Base-by-base conservation (phyloP, 1,140 invertebrate genomes). In the Drosophila pachea region DNA sequence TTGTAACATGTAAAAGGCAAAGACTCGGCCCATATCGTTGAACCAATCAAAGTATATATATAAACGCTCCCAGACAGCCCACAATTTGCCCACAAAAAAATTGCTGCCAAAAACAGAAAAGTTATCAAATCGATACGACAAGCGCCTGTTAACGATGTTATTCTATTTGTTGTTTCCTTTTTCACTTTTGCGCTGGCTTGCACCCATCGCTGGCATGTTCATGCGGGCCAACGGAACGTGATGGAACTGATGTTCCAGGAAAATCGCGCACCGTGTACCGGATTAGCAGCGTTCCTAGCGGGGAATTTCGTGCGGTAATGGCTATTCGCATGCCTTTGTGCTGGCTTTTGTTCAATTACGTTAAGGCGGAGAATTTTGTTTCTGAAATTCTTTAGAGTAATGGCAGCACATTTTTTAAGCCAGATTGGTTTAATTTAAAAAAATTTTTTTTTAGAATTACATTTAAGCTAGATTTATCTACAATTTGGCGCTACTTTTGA, bases 111-210 rank as follows among this genome's bases (percentile, higher is more conserved):
- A 73, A 61, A 14, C 40, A 43, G 14, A 42, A 43, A n/a, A 61
- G 42, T 82, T 74, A 81, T 81, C 74, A 82, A 68, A 59, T 76
- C 71, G 71, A 82, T 81, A 55, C 60, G 42, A 48, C 50, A 48
- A 68, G 31, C 59, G 65, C 49, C 69, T 65, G 40, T 64, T 48
- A 60, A 67, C 56, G 53, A 29, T 60, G 22, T 22, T 22, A 22
- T 22, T 22, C 22, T 22, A 43, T 16, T 43, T 43, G 4, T 40
- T 40, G 35, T 36, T 36, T 6, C 35, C 35, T 8, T 38, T 9
- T 43, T 43, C n/a, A 1, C 9, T 33, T 40, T 31, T 22, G 22
- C 22, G 32, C 14, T 67, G 55, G 64, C 56, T 56, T 61, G 56
- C 33, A 49, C 56, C 48, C 47, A 48, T 31, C 49, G 48, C 29